phyloP scores from a whole-genome alignment of 2,113 vertebrate genomes.

The Caracal caracal region DNA sequence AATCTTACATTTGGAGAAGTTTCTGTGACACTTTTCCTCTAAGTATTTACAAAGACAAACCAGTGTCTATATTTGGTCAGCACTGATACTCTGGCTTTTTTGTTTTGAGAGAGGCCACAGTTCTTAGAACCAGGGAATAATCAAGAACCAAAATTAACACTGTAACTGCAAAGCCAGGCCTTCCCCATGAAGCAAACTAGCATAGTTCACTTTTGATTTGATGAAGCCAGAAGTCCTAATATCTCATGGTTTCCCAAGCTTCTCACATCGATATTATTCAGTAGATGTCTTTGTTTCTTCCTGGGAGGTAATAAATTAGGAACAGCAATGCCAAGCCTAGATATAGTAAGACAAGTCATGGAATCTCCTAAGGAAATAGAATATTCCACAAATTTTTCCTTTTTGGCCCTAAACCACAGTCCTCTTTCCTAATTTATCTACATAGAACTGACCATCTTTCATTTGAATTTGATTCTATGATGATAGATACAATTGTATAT shows the following conservation, averaged over 20 bases:
- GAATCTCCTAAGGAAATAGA: constrained; percentile 48
- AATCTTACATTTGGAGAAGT: constrained; percentile 2
- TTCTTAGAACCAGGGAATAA: constrained; percentile 16
- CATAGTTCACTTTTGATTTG: background rate
- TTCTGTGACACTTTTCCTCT: background rate
- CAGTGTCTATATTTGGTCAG: constrained; percentile 58
- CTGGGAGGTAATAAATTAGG: constrained; percentile 41
- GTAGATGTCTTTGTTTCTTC: constrained; percentile 32
- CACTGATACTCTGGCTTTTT: background rate
- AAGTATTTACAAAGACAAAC: constrained; percentile 26
- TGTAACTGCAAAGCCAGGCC: background rate
- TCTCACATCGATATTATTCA: background rate
- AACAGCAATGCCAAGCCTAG: background rate
- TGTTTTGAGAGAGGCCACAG: constrained; percentile 39
- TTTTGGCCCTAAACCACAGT: constrained; percentile 32
- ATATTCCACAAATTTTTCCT: constrained; percentile 56
- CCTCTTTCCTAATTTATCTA: background rate
- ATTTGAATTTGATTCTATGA: background rate
- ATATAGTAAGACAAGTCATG: constrained; percentile 37
- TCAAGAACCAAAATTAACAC: background rate
- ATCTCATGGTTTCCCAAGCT: background rate
- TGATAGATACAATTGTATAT: background rate
- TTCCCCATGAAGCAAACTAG: background rate
- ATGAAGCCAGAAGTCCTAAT: background rate
- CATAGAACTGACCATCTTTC: background rate